Conservation (phyloP, 2,888 invertebrate species). For the Sesia bembeciformis region DNA sequence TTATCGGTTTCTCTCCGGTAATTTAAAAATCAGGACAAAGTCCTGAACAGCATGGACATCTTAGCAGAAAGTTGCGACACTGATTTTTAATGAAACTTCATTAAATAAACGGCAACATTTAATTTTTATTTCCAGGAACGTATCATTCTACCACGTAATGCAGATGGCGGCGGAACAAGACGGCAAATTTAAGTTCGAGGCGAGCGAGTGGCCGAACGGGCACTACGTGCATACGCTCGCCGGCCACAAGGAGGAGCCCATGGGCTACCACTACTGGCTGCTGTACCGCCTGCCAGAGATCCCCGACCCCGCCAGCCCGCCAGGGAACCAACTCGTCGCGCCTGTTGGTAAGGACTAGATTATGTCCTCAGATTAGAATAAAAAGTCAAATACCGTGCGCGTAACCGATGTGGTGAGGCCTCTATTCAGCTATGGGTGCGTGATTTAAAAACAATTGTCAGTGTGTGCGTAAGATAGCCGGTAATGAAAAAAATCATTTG, state of each 20-base stretch:
- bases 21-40: too few relatives aligned
- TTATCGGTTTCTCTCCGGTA: too few relatives aligned
- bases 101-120: too few relatives aligned
- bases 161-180: conserved; percentile 88
- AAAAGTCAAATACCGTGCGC: conserved; percentile 3
- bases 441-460: too few relatives aligned
- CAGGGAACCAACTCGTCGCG: conserved; percentile 90
- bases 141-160: conserved; percentile 83
- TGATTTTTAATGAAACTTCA: too few relatives aligned
- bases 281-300: conserved; percentile 86
- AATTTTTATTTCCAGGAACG: conserved; percentile 54
- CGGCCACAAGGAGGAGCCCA: conserved; percentile 85
- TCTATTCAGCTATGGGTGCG: too few relatives aligned
- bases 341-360: conserved; percentile 81
- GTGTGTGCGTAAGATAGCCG: too few relatives aligned
- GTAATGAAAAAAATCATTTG: too few relatives aligned
- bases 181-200: conserved; percentile 81
- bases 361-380: background rate
- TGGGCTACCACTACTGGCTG: conserved; percentile 93
- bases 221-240: conserved; percentile 92
- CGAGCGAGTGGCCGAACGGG: conserved; percentile 93
- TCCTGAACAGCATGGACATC: too few relatives aligned
- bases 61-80: too few relatives aligned
- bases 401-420: too few relatives aligned
- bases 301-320: conserved; percentile 86